phyloP scores from a whole-genome alignment of 2,797 vertebrate species.

The Orestias chungarensis region DNA sequence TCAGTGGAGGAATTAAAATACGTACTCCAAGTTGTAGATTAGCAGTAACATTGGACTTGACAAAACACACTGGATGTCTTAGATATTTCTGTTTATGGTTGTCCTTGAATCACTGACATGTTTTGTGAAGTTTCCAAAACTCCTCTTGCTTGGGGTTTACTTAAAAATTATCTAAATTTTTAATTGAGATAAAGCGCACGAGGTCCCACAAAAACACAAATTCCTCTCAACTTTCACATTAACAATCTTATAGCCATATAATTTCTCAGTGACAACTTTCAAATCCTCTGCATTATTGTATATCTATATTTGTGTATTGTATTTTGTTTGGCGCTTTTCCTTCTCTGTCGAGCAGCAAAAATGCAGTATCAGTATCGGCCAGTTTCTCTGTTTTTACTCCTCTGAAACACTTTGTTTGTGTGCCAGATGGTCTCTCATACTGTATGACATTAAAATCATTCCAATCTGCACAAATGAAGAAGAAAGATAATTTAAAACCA shows the following conservation, averaged over 20 bases:
- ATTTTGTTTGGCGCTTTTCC: neutral
- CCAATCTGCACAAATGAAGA: slow-evolving; percentile 57
- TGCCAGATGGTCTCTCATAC: slow-evolving; percentile 35
- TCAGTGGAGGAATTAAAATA: too few relatives aligned
- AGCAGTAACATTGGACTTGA: neutral
- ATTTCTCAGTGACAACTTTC: neutral
- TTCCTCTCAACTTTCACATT: neutral
- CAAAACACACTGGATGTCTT: neutral
- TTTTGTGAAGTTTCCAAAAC: neutral
- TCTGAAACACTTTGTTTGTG: slow-evolving; percentile 31
- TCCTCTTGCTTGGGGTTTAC: neutral
- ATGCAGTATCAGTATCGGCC: slow-evolving; percentile 19
- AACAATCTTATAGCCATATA: neutral
- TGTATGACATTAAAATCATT: slow-evolving; percentile 36
- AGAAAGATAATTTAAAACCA: slow-evolving; percentile 71
- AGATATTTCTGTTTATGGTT: neutral
- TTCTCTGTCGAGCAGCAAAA: slow-evolving; percentile 21
- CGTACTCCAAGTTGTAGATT: too few relatives aligned
- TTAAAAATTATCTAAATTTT: too few relatives aligned
- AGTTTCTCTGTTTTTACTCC: slow-evolving; percentile 19
- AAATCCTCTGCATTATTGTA: neutral
- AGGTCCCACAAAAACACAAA: too few relatives aligned
- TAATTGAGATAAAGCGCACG: too few relatives aligned
- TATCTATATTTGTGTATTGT: neutral
- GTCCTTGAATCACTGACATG: neutral